These are phyloP conservation scores for Ammospiza nelsoni DNA, from an alignment of 2,113 vertebrate species.

Conservation along the genomic window DNA sequence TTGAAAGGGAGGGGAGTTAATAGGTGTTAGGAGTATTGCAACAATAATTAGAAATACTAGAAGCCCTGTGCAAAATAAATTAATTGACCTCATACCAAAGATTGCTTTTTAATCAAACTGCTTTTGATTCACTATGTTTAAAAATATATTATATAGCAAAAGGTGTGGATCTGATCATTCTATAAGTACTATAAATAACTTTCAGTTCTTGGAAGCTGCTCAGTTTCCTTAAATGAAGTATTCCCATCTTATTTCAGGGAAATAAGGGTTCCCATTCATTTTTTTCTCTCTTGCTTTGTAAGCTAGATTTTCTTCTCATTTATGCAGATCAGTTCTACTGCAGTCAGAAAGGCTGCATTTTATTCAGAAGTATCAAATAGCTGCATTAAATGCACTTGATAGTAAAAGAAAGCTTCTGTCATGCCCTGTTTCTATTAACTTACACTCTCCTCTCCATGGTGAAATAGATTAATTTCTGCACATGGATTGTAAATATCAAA, in stretches of 20 bases:
- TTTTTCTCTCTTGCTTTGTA: neutral
- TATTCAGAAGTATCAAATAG: neutral
- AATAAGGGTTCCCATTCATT: neutral
- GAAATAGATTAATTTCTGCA: neutral
- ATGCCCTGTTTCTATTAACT: neutral
- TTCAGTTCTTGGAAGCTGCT: neutral
- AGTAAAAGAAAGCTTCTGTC: neutral
- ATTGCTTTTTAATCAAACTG: neutral
- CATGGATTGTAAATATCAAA: neutral
- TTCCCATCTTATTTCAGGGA: neutral
- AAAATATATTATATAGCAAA: neutral
- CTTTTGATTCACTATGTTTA: neutral
- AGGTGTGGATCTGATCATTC: neutral
- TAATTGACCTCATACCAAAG: neutral
- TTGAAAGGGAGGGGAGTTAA: neutral
- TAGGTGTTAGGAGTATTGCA: neutral
- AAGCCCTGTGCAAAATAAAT: neutral
- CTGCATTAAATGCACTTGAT: neutral
- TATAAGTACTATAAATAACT: neutral
- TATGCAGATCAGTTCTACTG: neutral
- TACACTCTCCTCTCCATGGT: neutral
- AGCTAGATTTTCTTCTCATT: neutral
- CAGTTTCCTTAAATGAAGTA: neutral
- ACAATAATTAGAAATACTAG: neutral
- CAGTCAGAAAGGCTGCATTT: neutral